Base-by-base conservation (phyloP, 2,113 vertebrate species). In the Micromys minutus region DNA sequence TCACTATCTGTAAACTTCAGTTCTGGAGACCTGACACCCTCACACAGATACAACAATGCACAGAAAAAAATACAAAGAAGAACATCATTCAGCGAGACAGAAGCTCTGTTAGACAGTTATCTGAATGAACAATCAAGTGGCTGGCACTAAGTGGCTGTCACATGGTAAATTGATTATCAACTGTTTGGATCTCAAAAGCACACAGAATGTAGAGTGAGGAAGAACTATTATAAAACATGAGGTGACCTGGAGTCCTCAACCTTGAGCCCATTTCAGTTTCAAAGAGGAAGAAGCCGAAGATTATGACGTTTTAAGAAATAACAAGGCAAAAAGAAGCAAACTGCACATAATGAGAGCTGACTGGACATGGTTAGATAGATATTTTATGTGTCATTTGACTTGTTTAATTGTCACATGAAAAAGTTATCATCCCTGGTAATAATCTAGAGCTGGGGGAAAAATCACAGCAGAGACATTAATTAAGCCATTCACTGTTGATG, bases 211-310 rank as follows among this genome's bases (percentile, higher is more conserved):
- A 77, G 52, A 42, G 26, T 52, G 92, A 93, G 7, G 65, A 89
- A 29, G 76, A 94, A 67, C 36, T 67, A 45, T 34, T 59, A 93
- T 0, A 71, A 65, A 94, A 89, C 11, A 88, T 75, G 72, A 84
- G 9, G 89, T 52, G 87, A 50, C 12, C 10, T 85, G 22, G 91
- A 29, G 16, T 72, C n/a, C 67, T 98, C 59, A 61, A 52, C 42
- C 96, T 92, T 83, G 57, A 83, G 24, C 39, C 57, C 57, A 17
- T 71, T 95, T 95, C 57, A 95, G 88, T 76, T 89, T 94, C 29
- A 97, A 89, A 98, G 80, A 96, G 55, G 85, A 95, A 96, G 94
- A 55, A 50, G 90, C 90, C 71, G 17, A 72, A 91, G 61, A 93
- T 34, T 47, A 55, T 34, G n/a, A 63, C 42, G 45, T 95, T 91